Conservation (phyloP, 2,113 vertebrate genomes). For the Genyomyrus donnyi region DNA sequence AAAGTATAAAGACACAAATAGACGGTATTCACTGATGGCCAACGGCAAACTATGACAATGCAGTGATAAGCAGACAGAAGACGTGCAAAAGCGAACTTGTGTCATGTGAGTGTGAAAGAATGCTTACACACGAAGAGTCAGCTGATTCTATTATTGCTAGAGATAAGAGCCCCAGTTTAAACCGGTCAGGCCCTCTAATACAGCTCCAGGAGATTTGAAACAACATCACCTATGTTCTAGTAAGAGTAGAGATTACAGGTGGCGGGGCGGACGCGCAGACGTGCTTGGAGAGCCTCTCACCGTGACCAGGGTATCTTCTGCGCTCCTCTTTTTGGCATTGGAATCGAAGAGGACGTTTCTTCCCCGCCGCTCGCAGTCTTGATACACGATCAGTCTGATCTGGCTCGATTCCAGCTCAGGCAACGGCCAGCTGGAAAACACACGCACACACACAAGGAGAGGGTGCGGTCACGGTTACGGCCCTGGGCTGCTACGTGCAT, state of each 20-base stretch:
- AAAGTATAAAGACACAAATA: background rate
- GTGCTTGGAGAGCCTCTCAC: constrained; percentile 59
- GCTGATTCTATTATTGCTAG: constrained; percentile 55
- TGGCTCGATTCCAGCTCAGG: constrained; percentile 91
- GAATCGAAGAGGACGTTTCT: constrained; percentile 97
- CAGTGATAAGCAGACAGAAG: constrained; percentile 37
- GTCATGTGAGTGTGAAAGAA: constrained; percentile 59
- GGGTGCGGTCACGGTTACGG: background rate
- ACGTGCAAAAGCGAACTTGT: constrained; percentile 38
- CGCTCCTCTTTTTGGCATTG: constrained; percentile 76
- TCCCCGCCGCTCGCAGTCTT: constrained; percentile 93
- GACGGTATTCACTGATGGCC: background rate
- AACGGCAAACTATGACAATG: constrained; percentile 29
- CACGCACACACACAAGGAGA: background rate
- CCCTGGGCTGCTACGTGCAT: background rate
- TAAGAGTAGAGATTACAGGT: background rate
- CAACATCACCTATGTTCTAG: constrained; percentile 21
- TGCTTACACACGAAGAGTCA: constrained; percentile 50
- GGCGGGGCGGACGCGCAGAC: background rate
- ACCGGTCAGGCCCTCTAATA: constrained; percentile 38
- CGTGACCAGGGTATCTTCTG: constrained; percentile 75
- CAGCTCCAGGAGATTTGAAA: constrained; percentile 14
- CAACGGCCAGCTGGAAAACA: constrained; percentile 76
- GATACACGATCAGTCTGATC: constrained; percentile 93
- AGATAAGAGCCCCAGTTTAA: constrained; percentile 52